A percentile compares a stretch with the other conserved stretches of the same genome.
Conservation (phyloP, 2,888 invertebrate genomes). For the Brachycybe producta region DNA sequence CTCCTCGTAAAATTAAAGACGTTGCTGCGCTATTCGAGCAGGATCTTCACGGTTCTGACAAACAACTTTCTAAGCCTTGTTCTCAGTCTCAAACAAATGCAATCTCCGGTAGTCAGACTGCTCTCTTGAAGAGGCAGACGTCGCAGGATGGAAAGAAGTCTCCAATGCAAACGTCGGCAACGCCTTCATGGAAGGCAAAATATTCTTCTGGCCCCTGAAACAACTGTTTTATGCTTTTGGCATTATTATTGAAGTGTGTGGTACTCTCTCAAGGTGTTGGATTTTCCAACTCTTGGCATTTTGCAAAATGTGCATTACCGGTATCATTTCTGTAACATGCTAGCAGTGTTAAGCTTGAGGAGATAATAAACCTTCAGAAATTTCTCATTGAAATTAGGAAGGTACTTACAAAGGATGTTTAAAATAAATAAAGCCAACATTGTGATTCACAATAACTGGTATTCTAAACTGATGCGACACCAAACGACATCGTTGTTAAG, state of each 20-base stretch:
- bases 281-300: background rate
- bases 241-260: background rate
- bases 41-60: too few relatives aligned
- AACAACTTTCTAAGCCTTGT: too few relatives aligned
- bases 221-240: constrained; percentile 2
- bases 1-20: constrained; percentile 47
- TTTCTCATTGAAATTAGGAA: too few relatives aligned
- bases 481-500: too few relatives aligned
- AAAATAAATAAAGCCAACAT: too few relatives aligned
- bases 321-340: background rate
- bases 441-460: too few relatives aligned
- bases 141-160: background rate
- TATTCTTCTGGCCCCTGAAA: background rate
- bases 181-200: constrained; percentile 2
- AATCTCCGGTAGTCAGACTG: too few relatives aligned
- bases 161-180: background rate
- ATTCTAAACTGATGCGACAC: too few relatives aligned
- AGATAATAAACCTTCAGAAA: too few relatives aligned
- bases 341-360: background rate
- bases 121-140: constrained; percentile 7
- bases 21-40: constrained; percentile 67
- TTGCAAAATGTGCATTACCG: background rate
- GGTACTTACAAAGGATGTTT: too few relatives aligned
- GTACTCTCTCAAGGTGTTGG: background rate
- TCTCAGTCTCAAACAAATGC: too few relatives aligned